Conservation (phyloP, 2,113 vertebrate genomes). For the Ibidorhyncha struthersii region DNA sequence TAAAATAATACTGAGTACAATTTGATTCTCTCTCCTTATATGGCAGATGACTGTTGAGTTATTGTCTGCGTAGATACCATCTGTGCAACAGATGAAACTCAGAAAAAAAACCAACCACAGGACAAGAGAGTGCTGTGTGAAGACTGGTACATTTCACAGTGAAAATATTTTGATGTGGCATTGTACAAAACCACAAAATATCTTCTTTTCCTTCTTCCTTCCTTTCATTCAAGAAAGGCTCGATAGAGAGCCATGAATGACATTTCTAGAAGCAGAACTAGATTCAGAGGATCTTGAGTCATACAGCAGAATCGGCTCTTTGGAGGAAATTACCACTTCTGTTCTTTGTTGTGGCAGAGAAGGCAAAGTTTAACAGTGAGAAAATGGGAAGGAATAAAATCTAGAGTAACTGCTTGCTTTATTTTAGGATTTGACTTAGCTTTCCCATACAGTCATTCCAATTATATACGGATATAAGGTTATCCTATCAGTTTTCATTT, state of each 20-base stretch:
- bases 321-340: neutral
- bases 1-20: neutral
- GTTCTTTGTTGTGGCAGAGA: neutral
- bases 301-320: neutral
- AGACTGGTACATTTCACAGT: neutral
- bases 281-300: neutral
- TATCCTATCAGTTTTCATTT: neutral
- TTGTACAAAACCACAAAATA: conserved; percentile 13
- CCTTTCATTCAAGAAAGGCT: conserved; percentile 17
- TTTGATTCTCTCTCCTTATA: conserved; percentile 15
- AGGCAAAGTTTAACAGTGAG: neutral
- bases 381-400: neutral
- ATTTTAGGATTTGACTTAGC: neutral
- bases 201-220: conserved; percentile 16
- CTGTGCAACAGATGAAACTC: neutral
- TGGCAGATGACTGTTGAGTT: neutral
- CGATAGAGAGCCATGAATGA: neutral
- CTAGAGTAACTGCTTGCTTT: neutral
- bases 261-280: neutral
- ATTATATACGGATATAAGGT: neutral
- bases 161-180: conserved; percentile 25
- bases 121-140: neutral
- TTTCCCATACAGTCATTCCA: neutral
- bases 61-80: conserved; percentile 6
- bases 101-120: neutral